Evolutionary conservation across 2,888 invertebrate species (phyloP).

Genomic region (Cremastobaeus sp.): DNA sequence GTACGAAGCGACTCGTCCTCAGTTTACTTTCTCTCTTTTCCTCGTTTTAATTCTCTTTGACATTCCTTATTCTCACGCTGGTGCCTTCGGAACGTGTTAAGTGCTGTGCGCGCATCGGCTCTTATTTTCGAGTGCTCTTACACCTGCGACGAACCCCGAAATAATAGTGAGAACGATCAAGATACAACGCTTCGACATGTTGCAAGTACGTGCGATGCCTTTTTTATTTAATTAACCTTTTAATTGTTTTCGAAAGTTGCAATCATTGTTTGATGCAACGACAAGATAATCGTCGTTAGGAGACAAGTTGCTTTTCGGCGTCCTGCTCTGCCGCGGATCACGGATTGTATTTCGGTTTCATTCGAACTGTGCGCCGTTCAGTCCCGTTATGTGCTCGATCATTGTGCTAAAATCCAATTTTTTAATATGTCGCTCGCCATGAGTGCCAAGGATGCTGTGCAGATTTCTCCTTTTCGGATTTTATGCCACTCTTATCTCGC

Average conservation of each 20-base stretch:
- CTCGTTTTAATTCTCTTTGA: slow-evolving; percentile 47
- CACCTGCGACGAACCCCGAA: slow-evolving; percentile 27
- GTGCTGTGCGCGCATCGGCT: slow-evolving; percentile 56
- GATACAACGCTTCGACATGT: slow-evolving; percentile 26
- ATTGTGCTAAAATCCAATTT: too few species aligned
- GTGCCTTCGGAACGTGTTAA: slow-evolving; percentile 53
- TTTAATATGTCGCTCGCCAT: too few species aligned
- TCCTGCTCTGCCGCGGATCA: too few species aligned
- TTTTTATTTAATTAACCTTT: slow-evolving; percentile 1
- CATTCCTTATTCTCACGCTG: slow-evolving; percentile 46
- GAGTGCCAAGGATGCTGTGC: too few species aligned
- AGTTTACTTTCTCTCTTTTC: slow-evolving; percentile 61
- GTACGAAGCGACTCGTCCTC: slow-evolving; percentile 69
- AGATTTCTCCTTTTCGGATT: too few species aligned
- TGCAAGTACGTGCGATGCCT: slow-evolving; percentile 36
- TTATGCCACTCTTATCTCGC: too few species aligned
- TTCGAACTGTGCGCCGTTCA: too few species aligned
- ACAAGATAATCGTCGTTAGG: too few species aligned
- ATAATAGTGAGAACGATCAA: slow-evolving; percentile 18
- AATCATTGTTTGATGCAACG: too few species aligned
- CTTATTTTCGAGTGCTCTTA: slow-evolving; percentile 41
- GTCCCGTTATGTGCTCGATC: too few species aligned
- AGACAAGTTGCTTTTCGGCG: too few species aligned
- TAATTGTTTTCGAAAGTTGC: slow-evolving; percentile 15
- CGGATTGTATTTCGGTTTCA: too few species aligned